Evolutionary conservation across 2,113 vertebrate genomes (phyloP).

Genomic region (Xiphophorus couchianus): DNA sequence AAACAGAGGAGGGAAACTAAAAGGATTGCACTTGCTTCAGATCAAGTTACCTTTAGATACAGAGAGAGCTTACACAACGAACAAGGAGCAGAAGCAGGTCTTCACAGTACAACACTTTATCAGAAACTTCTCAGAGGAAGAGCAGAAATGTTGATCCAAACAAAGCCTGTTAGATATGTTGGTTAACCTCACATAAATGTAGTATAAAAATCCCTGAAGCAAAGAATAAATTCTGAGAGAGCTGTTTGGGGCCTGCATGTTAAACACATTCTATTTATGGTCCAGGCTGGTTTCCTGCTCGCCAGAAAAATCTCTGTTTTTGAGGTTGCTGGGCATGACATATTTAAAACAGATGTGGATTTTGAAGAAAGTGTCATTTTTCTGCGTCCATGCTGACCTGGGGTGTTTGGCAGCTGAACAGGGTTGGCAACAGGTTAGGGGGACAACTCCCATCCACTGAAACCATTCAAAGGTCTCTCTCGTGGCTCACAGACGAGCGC

Average conservation of each 20-base stretch:
- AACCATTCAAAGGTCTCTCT: slow-evolving; percentile 30
- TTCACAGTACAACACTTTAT: slow-evolving; percentile 32
- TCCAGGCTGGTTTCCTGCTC: slow-evolving; percentile 46
- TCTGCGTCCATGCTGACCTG: slow-evolving; percentile 56
- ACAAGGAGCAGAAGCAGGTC: background rate
- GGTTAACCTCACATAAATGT: slow-evolving; percentile 50
- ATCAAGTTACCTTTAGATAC: slow-evolving; percentile 20
- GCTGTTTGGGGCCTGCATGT: slow-evolving; percentile 30
- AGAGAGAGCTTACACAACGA: background rate
- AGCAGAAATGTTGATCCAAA: slow-evolving; percentile 20
- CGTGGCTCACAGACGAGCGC: slow-evolving; percentile 7
- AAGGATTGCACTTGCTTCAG: slow-evolving; percentile 19
- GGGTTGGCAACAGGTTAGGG: slow-evolving; percentile 52
- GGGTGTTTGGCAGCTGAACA: slow-evolving; percentile 46
- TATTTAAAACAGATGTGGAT: slow-evolving; percentile 64
- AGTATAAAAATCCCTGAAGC: slow-evolving; percentile 47
- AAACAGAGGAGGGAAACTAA: slow-evolving; percentile 6
- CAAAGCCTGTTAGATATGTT: slow-evolving; percentile 37
- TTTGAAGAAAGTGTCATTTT: slow-evolving; percentile 68
- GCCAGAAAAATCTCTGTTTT: slow-evolving; percentile 42
- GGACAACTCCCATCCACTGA: slow-evolving; percentile 52
- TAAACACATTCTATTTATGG: slow-evolving; percentile 68
- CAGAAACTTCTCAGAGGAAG: slow-evolving; percentile 43
- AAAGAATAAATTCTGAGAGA: slow-evolving; percentile 51
- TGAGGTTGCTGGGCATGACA: slow-evolving; percentile 55